These are phyloP conservation scores for Picus viridis DNA, from an alignment of 2,797 vertebrate species.

Conservation along the genomic window DNA sequence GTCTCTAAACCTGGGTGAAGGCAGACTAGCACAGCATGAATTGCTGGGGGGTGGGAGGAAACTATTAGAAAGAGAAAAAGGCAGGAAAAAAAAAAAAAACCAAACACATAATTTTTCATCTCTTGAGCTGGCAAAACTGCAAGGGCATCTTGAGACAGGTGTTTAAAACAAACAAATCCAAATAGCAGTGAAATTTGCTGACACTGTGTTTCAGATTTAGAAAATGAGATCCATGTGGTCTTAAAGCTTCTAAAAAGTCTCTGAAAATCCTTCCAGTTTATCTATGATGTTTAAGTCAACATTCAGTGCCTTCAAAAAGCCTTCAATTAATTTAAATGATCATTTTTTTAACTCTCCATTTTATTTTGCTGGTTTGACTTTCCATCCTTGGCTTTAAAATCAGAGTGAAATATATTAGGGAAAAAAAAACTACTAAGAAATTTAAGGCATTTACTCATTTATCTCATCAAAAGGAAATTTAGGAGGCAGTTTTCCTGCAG, in stretches of 20 bases:
- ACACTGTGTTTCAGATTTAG: not conserved
- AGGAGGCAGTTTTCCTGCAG: not conserved
- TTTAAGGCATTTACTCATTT: conserved; percentile 3
- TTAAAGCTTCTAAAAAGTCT: not conserved
- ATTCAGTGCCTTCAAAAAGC: not conserved
- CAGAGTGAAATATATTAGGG: not conserved
- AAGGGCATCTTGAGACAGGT: not conserved
- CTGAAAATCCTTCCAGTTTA: not conserved
- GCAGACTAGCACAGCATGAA: too few relatives aligned
- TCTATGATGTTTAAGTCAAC: not conserved
- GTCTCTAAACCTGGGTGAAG: not conserved
- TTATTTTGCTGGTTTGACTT: not conserved
- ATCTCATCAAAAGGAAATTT: conserved; percentile 21
- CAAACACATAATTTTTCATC: not conserved
- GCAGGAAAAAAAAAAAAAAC: not conserved
- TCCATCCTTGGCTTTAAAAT: not conserved
- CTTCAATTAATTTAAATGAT: not conserved
- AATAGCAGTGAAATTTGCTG: not conserved
- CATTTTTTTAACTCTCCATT: not conserved
- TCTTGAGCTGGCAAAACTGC: not conserved
- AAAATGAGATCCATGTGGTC: not conserved
- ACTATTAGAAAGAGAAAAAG: not conserved
- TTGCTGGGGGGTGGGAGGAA: not conserved
- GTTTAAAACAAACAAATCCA: not conserved
- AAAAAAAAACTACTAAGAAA: not conserved